phyloP scores from a whole-genome alignment of 2,113 vertebrate species.

The Cariama cristata region DNA sequence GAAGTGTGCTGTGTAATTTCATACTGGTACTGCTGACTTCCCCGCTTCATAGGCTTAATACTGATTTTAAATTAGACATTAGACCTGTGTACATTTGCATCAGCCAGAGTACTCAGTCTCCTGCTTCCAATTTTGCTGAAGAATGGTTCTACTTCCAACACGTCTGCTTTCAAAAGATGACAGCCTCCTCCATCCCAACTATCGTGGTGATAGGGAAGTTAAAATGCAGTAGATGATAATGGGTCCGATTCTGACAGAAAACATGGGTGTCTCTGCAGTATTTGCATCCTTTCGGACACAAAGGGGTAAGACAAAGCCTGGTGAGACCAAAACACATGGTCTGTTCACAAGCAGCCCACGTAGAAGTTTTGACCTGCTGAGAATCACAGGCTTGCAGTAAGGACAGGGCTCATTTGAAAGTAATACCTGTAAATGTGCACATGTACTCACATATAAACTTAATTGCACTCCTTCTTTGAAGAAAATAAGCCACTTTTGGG shows the following conservation, averaged over 20 bases:
- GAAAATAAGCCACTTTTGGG: neutral
- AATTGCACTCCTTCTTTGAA: neutral
- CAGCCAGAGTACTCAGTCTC: neutral
- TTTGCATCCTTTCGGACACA: neutral
- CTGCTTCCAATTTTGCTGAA: neutral
- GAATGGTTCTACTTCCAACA: neutral
- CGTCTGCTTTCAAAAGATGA: neutral
- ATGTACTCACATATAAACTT: neutral
- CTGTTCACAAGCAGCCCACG: fast-evolving
- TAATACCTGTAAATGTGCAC: neutral
- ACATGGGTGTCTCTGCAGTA: neutral
- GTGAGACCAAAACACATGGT: neutral
- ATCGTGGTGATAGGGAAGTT: neutral
- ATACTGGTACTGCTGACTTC: neutral
- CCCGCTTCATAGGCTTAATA: neutral
- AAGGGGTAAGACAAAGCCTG: neutral
- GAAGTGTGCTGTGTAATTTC: neutral
- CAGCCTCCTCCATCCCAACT: neutral
- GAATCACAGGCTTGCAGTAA: fast-evolving
- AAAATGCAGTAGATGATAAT: neutral
- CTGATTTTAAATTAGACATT: neutral
- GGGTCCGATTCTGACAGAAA: neutral
- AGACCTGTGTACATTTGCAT: neutral
- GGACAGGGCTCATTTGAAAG: neutral
- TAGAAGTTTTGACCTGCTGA: neutral